Evolutionary conservation across 2,113 vertebrate species (phyloP).

Genomic region (Bubalus kerabau): DNA sequence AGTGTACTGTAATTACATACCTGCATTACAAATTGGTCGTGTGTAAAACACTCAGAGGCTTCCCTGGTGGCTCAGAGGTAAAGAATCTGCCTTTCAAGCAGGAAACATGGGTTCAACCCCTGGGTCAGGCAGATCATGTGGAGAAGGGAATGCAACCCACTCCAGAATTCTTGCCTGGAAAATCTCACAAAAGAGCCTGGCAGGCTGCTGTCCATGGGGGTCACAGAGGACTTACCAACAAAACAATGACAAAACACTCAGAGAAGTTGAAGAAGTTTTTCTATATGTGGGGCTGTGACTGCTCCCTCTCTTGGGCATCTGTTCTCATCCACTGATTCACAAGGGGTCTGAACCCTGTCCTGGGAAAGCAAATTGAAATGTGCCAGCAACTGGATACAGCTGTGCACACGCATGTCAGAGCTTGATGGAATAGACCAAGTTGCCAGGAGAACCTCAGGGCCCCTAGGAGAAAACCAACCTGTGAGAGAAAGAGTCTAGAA

Average conservation of each 20-base stretch:
- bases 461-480: not conserved
- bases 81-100: not conserved
- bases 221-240: not conserved
- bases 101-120: not conserved
- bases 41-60: not conserved
- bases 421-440: too few species aligned
- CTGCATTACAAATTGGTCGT: not conserved
- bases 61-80: not conserved
- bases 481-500: not conserved
- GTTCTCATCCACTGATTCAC: not conserved
- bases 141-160: not conserved
- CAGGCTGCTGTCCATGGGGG: not conserved
- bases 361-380: not conserved
- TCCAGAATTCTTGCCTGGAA: not conserved
- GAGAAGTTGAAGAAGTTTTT: not conserved
- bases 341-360: not conserved
- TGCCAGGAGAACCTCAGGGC: not conserved
- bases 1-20: fast-evolving
- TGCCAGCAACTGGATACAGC: not conserved
- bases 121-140: not conserved
- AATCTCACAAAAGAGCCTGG: not conserved
- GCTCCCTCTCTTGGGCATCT: not conserved
- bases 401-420: not conserved
- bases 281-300: not conserved
- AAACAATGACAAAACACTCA: not conserved